Evolutionary conservation across 2,888 invertebrate species (phyloP), one percentile per base, ranked within the genome.

Genomic region (Lasioglossum morio): DNA sequence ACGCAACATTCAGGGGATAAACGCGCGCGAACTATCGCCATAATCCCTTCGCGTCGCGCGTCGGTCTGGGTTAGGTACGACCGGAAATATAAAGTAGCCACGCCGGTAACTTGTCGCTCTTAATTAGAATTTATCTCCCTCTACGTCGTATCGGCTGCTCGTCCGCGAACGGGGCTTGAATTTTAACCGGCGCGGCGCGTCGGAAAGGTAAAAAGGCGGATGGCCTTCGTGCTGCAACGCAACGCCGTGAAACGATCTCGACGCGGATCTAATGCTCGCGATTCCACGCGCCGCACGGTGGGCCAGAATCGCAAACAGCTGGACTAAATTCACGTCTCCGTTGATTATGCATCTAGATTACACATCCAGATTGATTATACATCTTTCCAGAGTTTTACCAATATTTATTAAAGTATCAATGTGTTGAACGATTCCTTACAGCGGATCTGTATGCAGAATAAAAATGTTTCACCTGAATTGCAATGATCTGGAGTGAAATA

Each of bases 61-160:
- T 57, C n/a, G 57, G 78, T 90, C 81, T 0, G 53, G 46, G 16
- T 46, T 46, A 46, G 46, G 79, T 60, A 37, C 57, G 70, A 75
- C 87, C 90, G 91, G 90, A 90, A 91, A 91, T 90, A 90, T 90
- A 89, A 90, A 90, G 80, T 86, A 88, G 76, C 79, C 85, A 48
- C 72, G 77, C 69, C 72, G 69, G 78, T 66, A 78, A 76, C 85
- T 85, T 88, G 91, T 91, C 89, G 84, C 77, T 88, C 79, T 91
- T 90, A 90, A 90, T 90, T 91, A 87, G 84, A 89, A 90, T 91
- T 90, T 91, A 90, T 90, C 82, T 91, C 69, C 46, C 77, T 70
- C 72, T 69, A 72, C 69, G 80, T 77, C 85, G 86, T 72, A 81
- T 86, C 85, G 81, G 73, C 66, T 80, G 57, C 84, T 78, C 72